Percentiles rank a stretch among this genome's conserved stretches.
phyloP scores from a whole-genome alignment of 2,797 vertebrate species.

The Micropoecilia bifurca region DNA sequence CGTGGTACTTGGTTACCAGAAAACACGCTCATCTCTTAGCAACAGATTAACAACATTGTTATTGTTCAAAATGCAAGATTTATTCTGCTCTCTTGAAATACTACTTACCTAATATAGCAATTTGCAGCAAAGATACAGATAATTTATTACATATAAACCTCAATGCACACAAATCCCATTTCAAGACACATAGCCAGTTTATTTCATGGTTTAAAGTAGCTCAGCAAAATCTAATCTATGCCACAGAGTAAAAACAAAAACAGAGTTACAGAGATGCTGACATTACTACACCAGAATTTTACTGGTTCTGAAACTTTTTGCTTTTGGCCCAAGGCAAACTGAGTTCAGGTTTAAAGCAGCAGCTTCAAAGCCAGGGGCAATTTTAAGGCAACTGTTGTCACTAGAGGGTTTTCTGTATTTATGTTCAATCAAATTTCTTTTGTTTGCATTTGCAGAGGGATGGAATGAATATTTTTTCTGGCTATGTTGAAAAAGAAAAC shows the following conservation, averaged over 20 bases:
- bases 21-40: too few relatives aligned
- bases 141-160: conserved; percentile 54
- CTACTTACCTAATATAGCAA: conserved; percentile 1
- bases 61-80: too few relatives aligned
- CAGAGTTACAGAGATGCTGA: conserved; percentile 30
- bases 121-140: conserved; percentile 42
- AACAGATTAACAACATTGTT: too few relatives aligned
- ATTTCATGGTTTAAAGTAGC: conserved; percentile 49
- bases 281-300: conserved; percentile 54
- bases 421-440: conserved; percentile 38
- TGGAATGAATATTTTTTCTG: not conserved
- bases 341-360: conserved; percentile 45
- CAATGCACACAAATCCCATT: conserved; percentile 35
- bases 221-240: conserved; percentile 31
- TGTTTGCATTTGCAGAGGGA: conserved; percentile 36
- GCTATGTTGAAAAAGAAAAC: not conserved
- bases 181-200: conserved; percentile 28
- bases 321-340: conserved; percentile 53
- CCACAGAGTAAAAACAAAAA: conserved; percentile 22
- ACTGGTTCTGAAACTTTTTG: conserved; percentile 53
- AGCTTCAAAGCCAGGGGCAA: conserved; percentile 62
- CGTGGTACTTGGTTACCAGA: too few relatives aligned
- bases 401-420: conserved; percentile 37
- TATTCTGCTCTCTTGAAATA: too few relatives aligned
- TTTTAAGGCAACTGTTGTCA: conserved; percentile 53